Base-by-base conservation (phyloP, 2,888 invertebrate species). In the Caenorhabditis panamensis region DNA sequence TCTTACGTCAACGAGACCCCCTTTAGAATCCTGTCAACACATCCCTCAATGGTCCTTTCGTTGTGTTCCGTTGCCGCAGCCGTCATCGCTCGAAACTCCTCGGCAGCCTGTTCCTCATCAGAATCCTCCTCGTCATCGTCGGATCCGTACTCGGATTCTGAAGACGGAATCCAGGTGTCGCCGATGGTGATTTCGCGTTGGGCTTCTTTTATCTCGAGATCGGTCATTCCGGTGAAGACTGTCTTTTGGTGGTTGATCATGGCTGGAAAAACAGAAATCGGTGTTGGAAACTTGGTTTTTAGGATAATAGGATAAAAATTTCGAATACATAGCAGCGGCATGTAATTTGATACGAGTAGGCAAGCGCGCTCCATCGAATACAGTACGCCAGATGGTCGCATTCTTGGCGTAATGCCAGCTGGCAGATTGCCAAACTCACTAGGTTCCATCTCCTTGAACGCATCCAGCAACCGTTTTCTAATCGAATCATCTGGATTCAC, bases 211-310 rank as follows among this genome's bases (percentile, higher is more conserved):
- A n/a, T n/a, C n/a, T n/a, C n/a, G n/a, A n/a, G n/a, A n/a, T n/a
- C n/a, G n/a, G 73, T 73, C 73, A 73, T 73, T 41, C 41, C 73
- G 8, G 49, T 41, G 41, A 51, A 20, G 5, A 73, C n/a, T n/a
- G n/a, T n/a, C n/a, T n/a, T n/a, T n/a, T n/a, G n/a, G n/a, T n/a
- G n/a, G n/a, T n/a, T n/a, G n/a, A n/a, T n/a, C n/a, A n/a, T n/a
- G n/a, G n/a, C n/a, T n/a, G n/a, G n/a, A n/a, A n/a, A n/a, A n/a
- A n/a, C n/a, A n/a, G n/a, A n/a, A n/a, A n/a, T n/a, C n/a, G n/a
- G n/a, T n/a, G n/a, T n/a, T n/a, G n/a, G n/a, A n/a, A n/a, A n/a
- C n/a, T n/a, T n/a, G n/a, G n/a, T n/a, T n/a, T n/a, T n/a, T n/a
- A n/a, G n/a, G n/a, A n/a, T n/a, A n/a, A n/a, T n/a, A n/a, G n/a